Percentiles rank a stretch among this genome's conserved stretches.
Evolutionary conservation across 1,140 invertebrate species (phyloP).

Genomic region (Phymorhynchus buccinoides): DNA sequence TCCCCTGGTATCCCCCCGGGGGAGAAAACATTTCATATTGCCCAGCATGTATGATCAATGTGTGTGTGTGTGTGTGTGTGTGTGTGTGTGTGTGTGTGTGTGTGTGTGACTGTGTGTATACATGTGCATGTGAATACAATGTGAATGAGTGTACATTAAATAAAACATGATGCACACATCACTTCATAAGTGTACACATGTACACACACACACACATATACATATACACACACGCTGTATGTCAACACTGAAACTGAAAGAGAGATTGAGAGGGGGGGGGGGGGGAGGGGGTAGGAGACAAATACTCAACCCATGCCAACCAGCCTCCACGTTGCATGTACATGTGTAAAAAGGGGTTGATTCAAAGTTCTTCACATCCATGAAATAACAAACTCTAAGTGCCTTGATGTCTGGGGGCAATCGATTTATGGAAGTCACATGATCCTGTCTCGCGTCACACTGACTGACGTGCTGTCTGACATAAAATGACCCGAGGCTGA

Average conservation of each 20-base stretch:
- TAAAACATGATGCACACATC: not conserved
- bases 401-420: not conserved
- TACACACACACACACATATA: not conserved
- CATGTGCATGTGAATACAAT: too few species aligned
- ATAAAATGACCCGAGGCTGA: not conserved
- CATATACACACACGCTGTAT: not conserved
- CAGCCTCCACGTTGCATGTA: not conserved
- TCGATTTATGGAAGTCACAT: constrained; percentile 11
- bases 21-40: too few species aligned
- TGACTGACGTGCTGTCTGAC: constrained; percentile 6
- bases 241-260: too few species aligned
- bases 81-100: too few species aligned
- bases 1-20: too few species aligned
- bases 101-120: too few species aligned
- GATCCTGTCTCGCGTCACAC: not conserved
- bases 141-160: not conserved
- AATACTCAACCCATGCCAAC: too few species aligned
- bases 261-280: too few species aligned
- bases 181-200: not conserved
- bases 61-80: too few species aligned
- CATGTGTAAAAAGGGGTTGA: not conserved
- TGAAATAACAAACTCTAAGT: not conserved
- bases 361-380: not conserved
- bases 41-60: too few species aligned
- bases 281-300: too few species aligned